phyloP scores from a whole-genome alignment of 1,140 invertebrate genomes.

The Atta cephalotes region DNA sequence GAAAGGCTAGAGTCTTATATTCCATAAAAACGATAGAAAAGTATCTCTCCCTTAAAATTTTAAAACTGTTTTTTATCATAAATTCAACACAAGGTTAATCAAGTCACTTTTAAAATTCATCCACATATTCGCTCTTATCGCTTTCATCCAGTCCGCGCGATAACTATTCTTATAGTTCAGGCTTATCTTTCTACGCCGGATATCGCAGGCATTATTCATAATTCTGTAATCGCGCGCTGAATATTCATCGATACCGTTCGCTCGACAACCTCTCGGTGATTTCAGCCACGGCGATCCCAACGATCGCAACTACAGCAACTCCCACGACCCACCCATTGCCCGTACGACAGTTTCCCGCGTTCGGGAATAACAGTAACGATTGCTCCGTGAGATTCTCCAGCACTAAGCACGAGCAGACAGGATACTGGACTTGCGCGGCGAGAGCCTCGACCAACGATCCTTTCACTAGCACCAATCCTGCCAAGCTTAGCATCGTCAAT shows the following conservation, averaged over 20 bases:
- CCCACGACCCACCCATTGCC: slow-evolving; percentile 79
- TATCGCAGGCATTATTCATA: slow-evolving; percentile 20
- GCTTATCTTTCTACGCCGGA: slow-evolving; percentile 16
- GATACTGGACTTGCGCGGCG: slow-evolving; percentile 85
- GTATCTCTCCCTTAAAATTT: neutral
- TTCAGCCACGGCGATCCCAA: slow-evolving; percentile 65
- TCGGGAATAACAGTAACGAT: slow-evolving; percentile 85
- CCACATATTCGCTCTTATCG: neutral
- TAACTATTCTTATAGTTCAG: neutral
- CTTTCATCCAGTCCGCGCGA: neutral
- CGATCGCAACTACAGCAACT: slow-evolving; percentile 71
- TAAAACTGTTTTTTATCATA: neutral
- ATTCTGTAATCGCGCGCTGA: slow-evolving; percentile 29
- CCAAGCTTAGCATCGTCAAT: slow-evolving; percentile 82
- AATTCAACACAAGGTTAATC: neutral
- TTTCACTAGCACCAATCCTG: slow-evolving; percentile 83
- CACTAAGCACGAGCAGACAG: slow-evolving; percentile 83
- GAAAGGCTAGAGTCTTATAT: neutral
- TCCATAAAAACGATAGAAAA: neutral
- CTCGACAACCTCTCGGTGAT: slow-evolving; percentile 46
- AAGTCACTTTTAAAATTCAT: slow-evolving; percentile 16
- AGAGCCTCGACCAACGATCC: slow-evolving; percentile 77
- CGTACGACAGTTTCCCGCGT: slow-evolving; percentile 82
- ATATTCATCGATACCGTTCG: slow-evolving; percentile 53
- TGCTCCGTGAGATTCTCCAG: slow-evolving; percentile 84